Base-by-base conservation (phyloP, 2,113 vertebrate species). In the Neomonachus schauinslandi region DNA sequence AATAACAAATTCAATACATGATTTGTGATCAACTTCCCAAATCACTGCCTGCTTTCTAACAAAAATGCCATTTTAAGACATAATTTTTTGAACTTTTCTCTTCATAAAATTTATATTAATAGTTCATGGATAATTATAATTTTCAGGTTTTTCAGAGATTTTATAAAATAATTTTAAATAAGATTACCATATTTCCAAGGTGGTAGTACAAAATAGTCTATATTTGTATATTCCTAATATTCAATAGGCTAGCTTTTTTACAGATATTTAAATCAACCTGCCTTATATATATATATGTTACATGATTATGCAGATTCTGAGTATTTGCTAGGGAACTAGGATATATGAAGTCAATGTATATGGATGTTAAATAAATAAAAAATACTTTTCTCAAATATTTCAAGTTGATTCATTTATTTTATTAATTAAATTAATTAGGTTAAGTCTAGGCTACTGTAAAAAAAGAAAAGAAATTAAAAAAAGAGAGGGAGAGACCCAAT, bases 101-200 rank as follows among this genome's bases (percentile, higher is more conserved):
- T 9, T 5, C 42, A 85, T 36, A 80, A 61, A 96, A 94, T 26
- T 42, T 15, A 90, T 86, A 33, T 59, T 81, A 86, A 76, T 5
- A 76, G 31, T 13, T 89, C 16, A 92, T 14, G 11, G 11, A 33
- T 79, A 92, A 92, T 46, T 81, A 85, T 16, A 65, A 53, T 49
- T 67, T 87, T 74, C 4, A 72, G 5, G 2, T 19, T 93, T 81
- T 90, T 22, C 7, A 65, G 7, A 57, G 3, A 71, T 57, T 80
- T 94, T 91, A 33, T 31, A 86, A 26, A n/a, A 83, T 57, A 83
- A 76, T 91, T 86, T 86, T 42, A 93, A 69, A 49, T 36, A 74
- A 94, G 6, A 55, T 89, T 72, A 51, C 1, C 26, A 67, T 55
- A 72, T 83, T 71, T 33, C 18, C 2, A 46, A 36, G n/a, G 11